Evolutionary conservation across 2,113 vertebrate species (phyloP).

Genomic region (Pluvianellus socialis): DNA sequence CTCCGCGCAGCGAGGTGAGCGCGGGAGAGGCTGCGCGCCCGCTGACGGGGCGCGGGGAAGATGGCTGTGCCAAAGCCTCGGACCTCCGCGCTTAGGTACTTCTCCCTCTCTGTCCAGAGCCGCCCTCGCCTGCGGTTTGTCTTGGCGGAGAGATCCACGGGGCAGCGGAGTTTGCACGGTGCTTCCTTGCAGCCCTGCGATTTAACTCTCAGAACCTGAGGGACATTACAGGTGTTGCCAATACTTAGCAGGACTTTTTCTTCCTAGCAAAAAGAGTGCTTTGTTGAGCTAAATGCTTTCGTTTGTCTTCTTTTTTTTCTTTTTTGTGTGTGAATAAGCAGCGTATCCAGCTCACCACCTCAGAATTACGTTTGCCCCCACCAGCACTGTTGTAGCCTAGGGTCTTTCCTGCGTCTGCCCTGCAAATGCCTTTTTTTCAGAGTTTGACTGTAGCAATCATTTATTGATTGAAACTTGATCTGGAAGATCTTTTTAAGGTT

Average conservation of each 20-base stretch:
- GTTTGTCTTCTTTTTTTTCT: background rate
- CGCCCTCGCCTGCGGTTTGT: background rate
- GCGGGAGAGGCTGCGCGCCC: background rate
- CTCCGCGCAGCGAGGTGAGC: background rate
- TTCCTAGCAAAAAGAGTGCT: background rate
- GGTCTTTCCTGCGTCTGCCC: background rate
- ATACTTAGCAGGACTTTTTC: background rate
- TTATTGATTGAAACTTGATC: background rate
- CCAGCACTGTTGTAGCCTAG: background rate
- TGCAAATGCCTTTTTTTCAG: background rate
- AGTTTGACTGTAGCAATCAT: background rate
- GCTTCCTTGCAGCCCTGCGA: background rate
- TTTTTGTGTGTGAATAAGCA: background rate
- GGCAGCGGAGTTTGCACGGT: background rate
- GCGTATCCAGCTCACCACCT: background rate
- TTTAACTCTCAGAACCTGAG: background rate
- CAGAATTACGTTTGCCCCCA: background rate
- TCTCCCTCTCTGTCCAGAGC: background rate
- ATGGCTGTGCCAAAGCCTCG: background rate
- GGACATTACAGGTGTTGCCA: background rate
- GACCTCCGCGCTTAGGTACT: background rate
- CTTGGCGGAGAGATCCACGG: background rate
- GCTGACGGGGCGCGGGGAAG: background rate
- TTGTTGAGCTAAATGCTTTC: background rate
- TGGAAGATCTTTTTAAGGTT: background rate